phyloP scores from a whole-genome alignment of 2,113 vertebrate species.

The Brachyistius frenatus region DNA sequence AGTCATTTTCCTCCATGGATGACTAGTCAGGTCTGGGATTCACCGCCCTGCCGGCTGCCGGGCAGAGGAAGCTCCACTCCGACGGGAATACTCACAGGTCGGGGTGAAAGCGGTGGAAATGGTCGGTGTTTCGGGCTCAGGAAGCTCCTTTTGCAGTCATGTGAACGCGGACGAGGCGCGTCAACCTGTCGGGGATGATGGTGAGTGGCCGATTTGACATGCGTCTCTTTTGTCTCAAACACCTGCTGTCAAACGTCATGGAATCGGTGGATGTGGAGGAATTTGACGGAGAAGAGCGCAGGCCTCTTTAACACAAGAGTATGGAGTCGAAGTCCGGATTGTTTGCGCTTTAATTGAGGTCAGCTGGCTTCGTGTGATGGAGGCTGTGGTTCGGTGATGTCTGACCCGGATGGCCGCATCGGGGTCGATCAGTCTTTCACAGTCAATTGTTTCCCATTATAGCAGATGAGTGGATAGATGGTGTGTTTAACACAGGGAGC shows the following conservation, averaged over 20 bases:
- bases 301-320: background rate
- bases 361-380: constrained; percentile 22
- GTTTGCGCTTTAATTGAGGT: constrained; percentile 18
- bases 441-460: background rate
- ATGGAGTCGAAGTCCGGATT: background rate
- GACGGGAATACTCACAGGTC: background rate
- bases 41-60: constrained; percentile 41
- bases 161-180: constrained; percentile 53
- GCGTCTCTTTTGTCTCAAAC: constrained; percentile 52
- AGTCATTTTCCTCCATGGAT: constrained; percentile 19
- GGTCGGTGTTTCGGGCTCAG: constrained; percentile 19
- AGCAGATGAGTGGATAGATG: constrained; percentile 18
- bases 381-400: constrained; percentile 25
- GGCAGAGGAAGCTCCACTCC: constrained; percentile 6
- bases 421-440: constrained; percentile 26
- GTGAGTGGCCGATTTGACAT: constrained; percentile 52
- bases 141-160: constrained; percentile 13
- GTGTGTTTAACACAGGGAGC: background rate
- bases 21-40: constrained; percentile 13
- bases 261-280: too few relatives aligned
- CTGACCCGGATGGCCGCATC: constrained; percentile 44
- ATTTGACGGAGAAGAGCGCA: background rate
- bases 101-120: constrained; percentile 12
- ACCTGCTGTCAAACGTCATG: constrained; percentile 30
- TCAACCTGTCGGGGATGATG: constrained; percentile 54